phyloP scores from a whole-genome alignment of 2,113 vertebrate genomes.

The Coptodon bakossiorum region DNA sequence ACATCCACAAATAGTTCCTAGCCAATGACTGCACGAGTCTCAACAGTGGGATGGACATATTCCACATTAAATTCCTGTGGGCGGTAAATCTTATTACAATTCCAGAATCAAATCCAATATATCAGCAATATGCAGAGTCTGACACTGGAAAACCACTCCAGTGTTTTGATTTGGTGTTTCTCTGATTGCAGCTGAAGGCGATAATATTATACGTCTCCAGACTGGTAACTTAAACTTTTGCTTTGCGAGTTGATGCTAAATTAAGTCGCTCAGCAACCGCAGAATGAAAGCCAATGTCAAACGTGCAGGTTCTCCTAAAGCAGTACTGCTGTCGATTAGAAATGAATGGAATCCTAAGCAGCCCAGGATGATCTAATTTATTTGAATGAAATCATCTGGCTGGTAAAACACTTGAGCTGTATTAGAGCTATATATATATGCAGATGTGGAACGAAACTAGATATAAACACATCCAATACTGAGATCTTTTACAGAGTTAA shows the following conservation, averaged over 20 bases:
- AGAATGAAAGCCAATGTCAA: background rate
- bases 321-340: background rate
- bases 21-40: background rate
- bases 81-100: constrained; percentile 24
- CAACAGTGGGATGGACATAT: background rate
- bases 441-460: background rate
- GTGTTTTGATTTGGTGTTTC: constrained; percentile 14
- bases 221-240: constrained; percentile 3
- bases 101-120: constrained; percentile 11
- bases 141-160: constrained; percentile 2
- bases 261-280: background rate
- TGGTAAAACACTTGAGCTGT: background rate
- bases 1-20: constrained; percentile 8
- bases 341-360: background rate
- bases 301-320: background rate
- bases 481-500: background rate
- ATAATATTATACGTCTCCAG: background rate
- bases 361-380: constrained; percentile 5
- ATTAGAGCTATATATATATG: background rate
- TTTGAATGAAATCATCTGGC: constrained; percentile 7
- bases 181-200: constrained; percentile 8
- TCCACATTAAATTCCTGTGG: constrained; percentile 8
- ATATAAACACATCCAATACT: background rate
- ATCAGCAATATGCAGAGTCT: background rate
- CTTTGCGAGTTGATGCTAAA: constrained; percentile 9